phyloP scores from a whole-genome alignment of 2,888 invertebrate species.

The Allacma fusca region DNA sequence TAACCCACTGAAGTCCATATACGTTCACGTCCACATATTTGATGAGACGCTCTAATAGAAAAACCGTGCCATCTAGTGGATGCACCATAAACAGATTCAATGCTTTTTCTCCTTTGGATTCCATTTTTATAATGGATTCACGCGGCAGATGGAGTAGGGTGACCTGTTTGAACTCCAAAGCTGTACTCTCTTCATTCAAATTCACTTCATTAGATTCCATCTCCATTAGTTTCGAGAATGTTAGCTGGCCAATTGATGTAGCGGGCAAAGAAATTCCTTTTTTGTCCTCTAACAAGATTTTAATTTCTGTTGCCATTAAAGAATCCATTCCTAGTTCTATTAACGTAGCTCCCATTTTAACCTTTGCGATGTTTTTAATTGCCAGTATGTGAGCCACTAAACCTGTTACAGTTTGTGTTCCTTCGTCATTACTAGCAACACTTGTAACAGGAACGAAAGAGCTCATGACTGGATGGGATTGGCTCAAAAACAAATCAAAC shows the following conservation, averaged over 20 bases:
- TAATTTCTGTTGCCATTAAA: constrained; percentile 96
- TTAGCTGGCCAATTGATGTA: constrained; percentile 83
- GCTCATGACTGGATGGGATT: constrained; percentile 73
- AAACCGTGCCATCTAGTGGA: constrained; percentile 87
- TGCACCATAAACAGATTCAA: constrained; percentile 71
- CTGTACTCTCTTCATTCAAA: not conserved
- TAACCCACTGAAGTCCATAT: constrained; percentile 87
- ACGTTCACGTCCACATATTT: constrained; percentile 77
- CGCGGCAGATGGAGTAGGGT: not conserved
- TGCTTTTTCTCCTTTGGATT: not conserved
- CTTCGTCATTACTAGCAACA: constrained; percentile 63
- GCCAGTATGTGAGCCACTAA: constrained; percentile 75
- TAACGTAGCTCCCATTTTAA: constrained; percentile 72
- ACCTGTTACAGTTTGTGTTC: constrained; percentile 66
- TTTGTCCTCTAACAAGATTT: constrained; percentile 87
- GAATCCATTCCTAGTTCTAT: constrained; percentile 97
- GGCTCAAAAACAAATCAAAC: constrained; percentile 74
- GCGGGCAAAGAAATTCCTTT: constrained; percentile 86
- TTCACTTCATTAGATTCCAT: constrained; percentile 63
- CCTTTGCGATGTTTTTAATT: constrained; percentile 82
- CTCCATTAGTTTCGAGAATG: constrained; percentile 72
- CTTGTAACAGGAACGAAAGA: constrained; percentile 91
- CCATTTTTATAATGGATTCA: not conserved
- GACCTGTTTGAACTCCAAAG: not conserved
- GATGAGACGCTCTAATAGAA: constrained; percentile 76